Conservation (phyloP, 23 tunicate genomes). For the Trididemnum nubilum region DNA sequence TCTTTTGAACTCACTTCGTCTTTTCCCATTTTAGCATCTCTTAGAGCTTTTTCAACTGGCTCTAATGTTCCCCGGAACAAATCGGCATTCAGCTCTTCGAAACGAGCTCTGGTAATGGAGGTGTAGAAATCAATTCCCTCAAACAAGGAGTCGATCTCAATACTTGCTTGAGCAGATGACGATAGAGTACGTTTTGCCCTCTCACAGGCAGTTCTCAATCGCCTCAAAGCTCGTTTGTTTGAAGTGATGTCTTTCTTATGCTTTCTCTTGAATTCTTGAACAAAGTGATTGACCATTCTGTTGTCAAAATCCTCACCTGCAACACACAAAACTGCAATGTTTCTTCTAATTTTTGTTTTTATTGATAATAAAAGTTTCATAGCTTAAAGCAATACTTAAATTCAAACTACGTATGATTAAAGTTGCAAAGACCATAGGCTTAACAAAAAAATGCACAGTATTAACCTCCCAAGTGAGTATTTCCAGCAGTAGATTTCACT, state of each 20-base stretch:
- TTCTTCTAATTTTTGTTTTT: too few species aligned
- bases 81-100: slow-evolving; percentile 84
- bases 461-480: slow-evolving; percentile 93
- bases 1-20: background rate
- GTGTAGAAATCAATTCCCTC: slow-evolving; percentile 99
- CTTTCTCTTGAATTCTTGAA: slow-evolving; percentile 60
- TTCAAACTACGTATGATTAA: too few species aligned
- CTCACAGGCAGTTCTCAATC: slow-evolving; percentile 85
- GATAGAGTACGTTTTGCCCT: slow-evolving; percentile 90
- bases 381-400: too few species aligned
- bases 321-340: background rate
- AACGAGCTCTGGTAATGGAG: slow-evolving; percentile 96
- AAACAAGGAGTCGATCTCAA: slow-evolving; percentile 96
- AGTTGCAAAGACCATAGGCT: too few species aligned
- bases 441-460: too few species aligned
- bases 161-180: slow-evolving; percentile 63
- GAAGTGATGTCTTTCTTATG: slow-evolving; percentile 72
- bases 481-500: slow-evolving; percentile 91
- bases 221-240: slow-evolving; percentile 62
- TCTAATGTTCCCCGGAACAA: slow-evolving; percentile 94
- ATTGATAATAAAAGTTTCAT: too few species aligned
- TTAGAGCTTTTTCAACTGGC: slow-evolving; percentile 94
- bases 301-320: slow-evolving; percentile 69
- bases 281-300: slow-evolving; percentile 56
- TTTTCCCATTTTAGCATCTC: slow-evolving; percentile 93